Evolutionary conservation across 1,140 invertebrate genomes (phyloP).

Genomic region (Dendrolimus punctatus): DNA sequence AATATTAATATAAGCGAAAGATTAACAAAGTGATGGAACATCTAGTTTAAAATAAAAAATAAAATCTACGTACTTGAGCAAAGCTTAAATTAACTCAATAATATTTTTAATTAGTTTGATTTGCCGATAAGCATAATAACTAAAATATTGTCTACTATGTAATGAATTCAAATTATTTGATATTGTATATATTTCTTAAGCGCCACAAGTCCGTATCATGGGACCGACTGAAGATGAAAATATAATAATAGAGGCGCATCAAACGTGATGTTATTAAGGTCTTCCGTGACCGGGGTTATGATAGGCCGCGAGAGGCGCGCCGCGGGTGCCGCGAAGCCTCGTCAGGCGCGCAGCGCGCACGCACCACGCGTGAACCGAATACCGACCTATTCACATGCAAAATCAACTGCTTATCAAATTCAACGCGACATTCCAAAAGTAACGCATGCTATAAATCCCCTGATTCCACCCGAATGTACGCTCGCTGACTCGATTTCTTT

Average conservation of each 20-base stretch:
- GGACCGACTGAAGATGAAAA: constrained; percentile 65
- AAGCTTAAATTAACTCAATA: no score
- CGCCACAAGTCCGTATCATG: constrained; percentile 49
- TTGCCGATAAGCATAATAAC: no score
- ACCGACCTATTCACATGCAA: constrained; percentile 55
- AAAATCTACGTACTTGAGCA: no score
- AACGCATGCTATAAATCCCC: constrained; percentile 23
- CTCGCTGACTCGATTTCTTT: constrained; percentile 11
- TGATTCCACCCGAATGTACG: constrained; percentile 12
- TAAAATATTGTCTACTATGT: no score
- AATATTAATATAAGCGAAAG: no score
- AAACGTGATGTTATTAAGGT: constrained; percentile 70
- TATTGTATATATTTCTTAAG: constrained; percentile 29
- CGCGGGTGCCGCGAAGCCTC: constrained; percentile 5
- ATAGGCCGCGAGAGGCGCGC: constrained; percentile 17
- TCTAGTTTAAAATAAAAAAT: no score
- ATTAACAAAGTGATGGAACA: no score
- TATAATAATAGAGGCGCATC: constrained; percentile 70
- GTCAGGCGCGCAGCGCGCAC: constrained; percentile 33
- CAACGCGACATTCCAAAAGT: constrained; percentile 24
- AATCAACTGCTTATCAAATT: constrained; percentile 45
- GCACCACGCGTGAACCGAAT: constrained; percentile 51
- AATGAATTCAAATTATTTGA: no score
- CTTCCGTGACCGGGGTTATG: constrained; percentile 56
- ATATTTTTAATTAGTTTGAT: no score